These are phyloP conservation scores for Galago senegalensis DNA, from an alignment of 2,797 vertebrate species.

Conservation along the genomic window DNA sequence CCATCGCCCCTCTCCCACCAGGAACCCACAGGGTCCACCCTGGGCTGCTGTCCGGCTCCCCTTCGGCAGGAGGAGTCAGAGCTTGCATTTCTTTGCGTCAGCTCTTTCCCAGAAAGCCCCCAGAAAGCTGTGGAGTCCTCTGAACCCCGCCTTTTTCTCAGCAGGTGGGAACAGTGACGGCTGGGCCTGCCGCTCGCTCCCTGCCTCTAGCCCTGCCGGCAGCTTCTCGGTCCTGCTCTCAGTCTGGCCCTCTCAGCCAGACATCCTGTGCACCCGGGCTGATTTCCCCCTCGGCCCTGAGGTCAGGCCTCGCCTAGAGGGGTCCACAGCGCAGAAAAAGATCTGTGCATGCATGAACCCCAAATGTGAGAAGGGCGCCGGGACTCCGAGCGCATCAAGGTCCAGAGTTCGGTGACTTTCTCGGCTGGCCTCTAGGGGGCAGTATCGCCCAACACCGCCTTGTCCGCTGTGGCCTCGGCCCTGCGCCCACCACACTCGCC, in stretches of 20 bases:
- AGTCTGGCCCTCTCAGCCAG: neutral
- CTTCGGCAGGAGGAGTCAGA: neutral
- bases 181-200: neutral
- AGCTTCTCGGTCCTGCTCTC: neutral
- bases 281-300: neutral
- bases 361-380: neutral
- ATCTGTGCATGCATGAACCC: neutral
- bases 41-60: neutral
- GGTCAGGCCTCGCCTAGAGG: neutral
- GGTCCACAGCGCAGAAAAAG: neutral
- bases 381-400: too few species aligned
- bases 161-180: neutral
- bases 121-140: neutral
- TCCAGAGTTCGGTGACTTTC: neutral
- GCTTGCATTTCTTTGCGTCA: neutral
- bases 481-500: rapidly evolving
- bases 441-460: neutral
- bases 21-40: neutral
- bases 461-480: neutral
- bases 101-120: neutral
- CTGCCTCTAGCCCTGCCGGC: neutral
- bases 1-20: too few species aligned
- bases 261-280: neutral
- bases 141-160: neutral
- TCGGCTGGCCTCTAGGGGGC: neutral